Evolutionary conservation across 2,888 invertebrate species (phyloP), one percentile per base, ranked within the genome.

Genomic region (Galeruca laticollis): DNA sequence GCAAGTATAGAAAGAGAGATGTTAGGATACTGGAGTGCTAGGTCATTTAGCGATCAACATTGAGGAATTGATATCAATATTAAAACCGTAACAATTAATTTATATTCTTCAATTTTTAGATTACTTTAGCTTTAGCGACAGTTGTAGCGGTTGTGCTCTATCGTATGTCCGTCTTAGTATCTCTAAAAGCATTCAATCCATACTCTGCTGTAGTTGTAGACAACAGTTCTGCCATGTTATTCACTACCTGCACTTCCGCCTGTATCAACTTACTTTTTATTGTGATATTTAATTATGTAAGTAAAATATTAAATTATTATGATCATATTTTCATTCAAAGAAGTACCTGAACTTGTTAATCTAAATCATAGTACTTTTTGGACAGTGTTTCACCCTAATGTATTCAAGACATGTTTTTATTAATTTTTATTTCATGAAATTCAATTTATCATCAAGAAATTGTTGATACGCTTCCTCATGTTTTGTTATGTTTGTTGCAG

Each of bases 101-200:
- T n/a, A 35, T 33, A 9, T 47, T 67, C 35, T 49, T 35, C 18
- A 11, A 15, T 52, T 68, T 51, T 40, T 20, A 91, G 92, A 88
- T 93, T 69, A 87, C 91, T 43, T 86, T 97, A 81, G 97, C 98
- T 4, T 87, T 98, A 78, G 97, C 94, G 10, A 94, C 97, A 0
- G 94, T 98, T 31, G 87, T 98, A 74, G 98, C 93, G 10, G 97
- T 99, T 15, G 96, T 98, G 74, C 87, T 98, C 9, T 98, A 99
- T 87, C 90, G 96, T 69, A 94, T 95, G 92, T 94, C 94, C 4
- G 86, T 94, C 76, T 83, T 95, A 77, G 92, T 94, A 11, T 90
- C 92, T n/a, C 82, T 92, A 26, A 88, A 88, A 78, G 87, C 75
- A 15, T 52, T 69, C 20, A 71, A 68, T 40, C 59, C 63, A 20